Evolutionary conservation across 2,797 vertebrate genomes (phyloP).

Genomic region (Phyllotis vaccarum): DNA sequence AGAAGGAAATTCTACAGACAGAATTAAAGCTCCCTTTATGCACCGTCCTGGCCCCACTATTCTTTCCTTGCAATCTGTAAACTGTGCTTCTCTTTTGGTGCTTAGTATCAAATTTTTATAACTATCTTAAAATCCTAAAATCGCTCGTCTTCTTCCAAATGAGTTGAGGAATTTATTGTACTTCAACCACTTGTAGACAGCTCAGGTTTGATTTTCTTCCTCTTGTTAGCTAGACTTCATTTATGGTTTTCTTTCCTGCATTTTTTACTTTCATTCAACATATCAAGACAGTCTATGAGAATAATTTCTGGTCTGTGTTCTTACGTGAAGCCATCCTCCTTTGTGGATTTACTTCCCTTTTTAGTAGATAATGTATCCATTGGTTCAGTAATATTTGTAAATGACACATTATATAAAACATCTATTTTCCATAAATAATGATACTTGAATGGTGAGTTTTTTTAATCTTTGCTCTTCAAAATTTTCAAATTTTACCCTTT

Average conservation of each 20-base stretch:
- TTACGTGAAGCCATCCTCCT: not conserved
- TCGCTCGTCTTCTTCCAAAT: not conserved
- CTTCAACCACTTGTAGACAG: not conserved
- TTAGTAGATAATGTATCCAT: not conserved
- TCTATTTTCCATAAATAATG: not conserved
- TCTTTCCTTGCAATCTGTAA: not conserved
- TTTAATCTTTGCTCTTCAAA: not conserved
- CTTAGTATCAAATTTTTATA: not conserved
- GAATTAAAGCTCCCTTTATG: not conserved
- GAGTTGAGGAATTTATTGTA: not conserved
- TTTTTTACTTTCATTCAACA: not conserved
- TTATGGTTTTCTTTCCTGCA: not conserved
- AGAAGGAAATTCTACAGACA: not conserved
- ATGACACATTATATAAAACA: not conserved
- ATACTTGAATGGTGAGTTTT: not conserved
- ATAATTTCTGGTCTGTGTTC: slow-evolving; percentile 11
- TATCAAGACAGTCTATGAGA: not conserved
- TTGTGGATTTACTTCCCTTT: not conserved
- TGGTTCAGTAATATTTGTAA: not conserved
- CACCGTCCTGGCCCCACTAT: not conserved
- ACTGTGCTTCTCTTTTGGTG: slow-evolving; percentile 3
- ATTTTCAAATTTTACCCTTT: not conserved
- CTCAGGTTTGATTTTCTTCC: not conserved
- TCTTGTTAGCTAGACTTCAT: not conserved
- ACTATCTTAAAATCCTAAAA: slow-evolving; percentile 9